These are phyloP conservation scores for Papilio demoleus DNA, from an alignment of 2,888 invertebrate species.

Conservation along the genomic window DNA sequence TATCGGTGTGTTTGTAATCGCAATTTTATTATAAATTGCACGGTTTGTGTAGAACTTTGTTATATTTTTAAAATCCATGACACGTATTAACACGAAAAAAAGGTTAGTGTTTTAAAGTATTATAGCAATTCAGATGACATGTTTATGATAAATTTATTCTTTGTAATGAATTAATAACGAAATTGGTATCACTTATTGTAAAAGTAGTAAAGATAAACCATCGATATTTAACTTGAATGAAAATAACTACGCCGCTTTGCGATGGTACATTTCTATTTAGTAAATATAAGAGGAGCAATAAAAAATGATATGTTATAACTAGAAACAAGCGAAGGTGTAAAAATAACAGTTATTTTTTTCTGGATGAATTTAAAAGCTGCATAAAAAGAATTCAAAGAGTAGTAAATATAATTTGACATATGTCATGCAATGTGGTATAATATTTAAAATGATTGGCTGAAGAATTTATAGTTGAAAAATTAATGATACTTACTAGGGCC, in stretches of 20 bases:
- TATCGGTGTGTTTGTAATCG: constrained; percentile 50
- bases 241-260: not conserved
- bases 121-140: not conserved
- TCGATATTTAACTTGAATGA: not conserved
- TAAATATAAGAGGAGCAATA: too few species aligned
- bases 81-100: constrained; percentile 1
- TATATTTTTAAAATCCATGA: constrained; percentile 6
- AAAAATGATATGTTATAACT: too few species aligned
- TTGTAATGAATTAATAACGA: not conserved
- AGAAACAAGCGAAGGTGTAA: not conserved
- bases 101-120: not conserved
- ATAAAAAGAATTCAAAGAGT: not conserved
- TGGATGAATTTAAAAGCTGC: too few species aligned
- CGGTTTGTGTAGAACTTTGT: constrained; percentile 17
- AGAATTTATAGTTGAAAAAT: not conserved
- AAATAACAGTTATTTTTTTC: not conserved
- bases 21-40: constrained; percentile 35
- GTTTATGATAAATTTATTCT: not conserved
- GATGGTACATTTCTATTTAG: too few species aligned
- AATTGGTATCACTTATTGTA: not conserved
- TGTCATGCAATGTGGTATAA: not conserved
- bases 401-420: not conserved
- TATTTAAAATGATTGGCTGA: not conserved
- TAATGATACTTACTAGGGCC: constrained; percentile 10
- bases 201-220: not conserved